Evolutionary conservation across 1,140 invertebrate species (phyloP), one percentile per base, ranked within the genome.

Genomic region (Scylla paramamosain): DNA sequence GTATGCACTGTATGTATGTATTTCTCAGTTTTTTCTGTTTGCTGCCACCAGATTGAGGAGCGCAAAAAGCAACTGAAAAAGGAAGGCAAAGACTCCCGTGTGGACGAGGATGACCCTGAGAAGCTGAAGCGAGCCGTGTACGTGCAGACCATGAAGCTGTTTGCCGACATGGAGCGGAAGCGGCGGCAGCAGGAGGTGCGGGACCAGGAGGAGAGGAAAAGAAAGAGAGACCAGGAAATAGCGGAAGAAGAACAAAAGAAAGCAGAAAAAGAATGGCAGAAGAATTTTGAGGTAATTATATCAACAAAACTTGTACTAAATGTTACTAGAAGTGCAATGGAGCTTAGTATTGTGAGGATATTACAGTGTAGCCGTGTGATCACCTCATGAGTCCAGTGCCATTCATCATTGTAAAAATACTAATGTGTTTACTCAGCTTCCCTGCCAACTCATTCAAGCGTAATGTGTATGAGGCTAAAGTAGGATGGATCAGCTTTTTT

Each of bases 111-210:
- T 97, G 98, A 99, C 97, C 98, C 98, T 77, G 98, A 97, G 84
- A 99, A 99, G 97, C 99, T 98, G 96, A 99, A 98, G 97, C 99
- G 99, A 97, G 98, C 99, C 29, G 98, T 99, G 29, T 99, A 99
- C 97, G 99, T 99, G 16, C 98, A 99, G 98, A 99, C 99, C 4
- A 99, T 99, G 98, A 99, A 99, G 98, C 97, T 99, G 48, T 99
- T 99, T 98, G 99, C 99, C 91, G 99, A 99, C 97, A 98, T 99
- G 98, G 99, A 99, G 97, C 97, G 98, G 95, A 98, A 99, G 97
- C 94, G 97, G 96, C 91, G 95, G 39, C 93, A 99, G 96, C 97
- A 98, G 82, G 99, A 99, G 96, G 98, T 98, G 28, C 97, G 99
- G 96, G 99, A 99, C 96, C 98, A 99, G 97, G 99, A 99, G 97